Evolutionary conservation across 2,113 vertebrate species (phyloP).

Genomic region (Erinaceus europaeus): DNA sequence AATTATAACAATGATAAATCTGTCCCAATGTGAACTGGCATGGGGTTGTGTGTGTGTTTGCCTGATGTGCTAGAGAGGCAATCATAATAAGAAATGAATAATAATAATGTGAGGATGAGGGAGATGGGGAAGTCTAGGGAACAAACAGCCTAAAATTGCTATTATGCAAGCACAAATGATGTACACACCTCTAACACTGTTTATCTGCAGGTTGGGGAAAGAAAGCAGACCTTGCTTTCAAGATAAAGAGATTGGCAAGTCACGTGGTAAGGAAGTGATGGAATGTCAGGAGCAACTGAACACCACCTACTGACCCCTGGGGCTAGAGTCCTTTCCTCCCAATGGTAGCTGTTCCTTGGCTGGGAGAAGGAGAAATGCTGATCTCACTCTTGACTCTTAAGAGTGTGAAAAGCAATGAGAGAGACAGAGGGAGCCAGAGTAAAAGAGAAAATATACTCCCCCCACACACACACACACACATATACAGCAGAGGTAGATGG

Average conservation of each 20-base stretch:
- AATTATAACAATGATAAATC: too few species aligned
- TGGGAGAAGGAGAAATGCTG: background rate
- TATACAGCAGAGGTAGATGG: background rate
- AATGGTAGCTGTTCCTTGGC: background rate
- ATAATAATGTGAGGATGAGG: too few species aligned
- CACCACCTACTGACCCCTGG: background rate
- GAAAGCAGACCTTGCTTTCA: background rate
- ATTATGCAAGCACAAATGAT: background rate
- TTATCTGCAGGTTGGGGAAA: background rate
- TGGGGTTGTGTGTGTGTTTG: background rate
- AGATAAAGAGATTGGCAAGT: background rate
- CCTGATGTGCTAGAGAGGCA: background rate
- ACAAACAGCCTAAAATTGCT: background rate
- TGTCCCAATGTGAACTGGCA: background rate
- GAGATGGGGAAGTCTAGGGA: background rate
- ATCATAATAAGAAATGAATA: fast-evolving
- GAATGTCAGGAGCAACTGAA: background rate
- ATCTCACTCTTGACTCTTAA: background rate
- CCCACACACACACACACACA: too few species aligned
- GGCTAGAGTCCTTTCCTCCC: background rate
- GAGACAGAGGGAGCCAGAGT: background rate
- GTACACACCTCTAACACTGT: background rate
- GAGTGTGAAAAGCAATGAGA: background rate
- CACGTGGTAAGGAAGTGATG: background rate
- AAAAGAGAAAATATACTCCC: background rate